Evolutionary conservation across 2,888 invertebrate species (phyloP).

Genomic region (Suillia variegata): DNA sequence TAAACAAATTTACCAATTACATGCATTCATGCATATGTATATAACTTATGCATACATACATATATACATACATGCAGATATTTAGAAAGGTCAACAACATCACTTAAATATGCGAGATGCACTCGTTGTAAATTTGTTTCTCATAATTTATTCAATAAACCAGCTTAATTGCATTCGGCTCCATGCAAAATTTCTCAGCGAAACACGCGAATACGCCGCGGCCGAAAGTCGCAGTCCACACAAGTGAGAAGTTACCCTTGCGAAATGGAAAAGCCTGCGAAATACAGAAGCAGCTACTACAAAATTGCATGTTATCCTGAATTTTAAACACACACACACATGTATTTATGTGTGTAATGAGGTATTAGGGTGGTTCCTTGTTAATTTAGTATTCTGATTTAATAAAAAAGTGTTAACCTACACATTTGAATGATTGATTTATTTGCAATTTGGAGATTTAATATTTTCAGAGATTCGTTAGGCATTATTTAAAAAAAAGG

Average conservation of each 20-base stretch:
- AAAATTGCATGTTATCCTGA: background rate
- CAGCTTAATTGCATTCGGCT: background rate
- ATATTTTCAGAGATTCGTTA: too few relatives aligned
- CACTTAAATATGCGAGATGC: too few relatives aligned
- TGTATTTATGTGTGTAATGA: conserved; percentile 31
- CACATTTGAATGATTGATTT: too few relatives aligned
- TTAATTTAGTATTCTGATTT: conserved; percentile 28
- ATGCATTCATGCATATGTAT: too few relatives aligned
- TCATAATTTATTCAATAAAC: background rate
- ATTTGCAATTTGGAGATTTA: too few relatives aligned
- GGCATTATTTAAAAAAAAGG: too few relatives aligned
- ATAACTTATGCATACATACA: too few relatives aligned
- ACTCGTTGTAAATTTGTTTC: background rate
- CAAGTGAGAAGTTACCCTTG: background rate
- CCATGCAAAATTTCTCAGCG: background rate
- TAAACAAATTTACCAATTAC: too few relatives aligned
- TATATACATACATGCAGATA: too few relatives aligned
- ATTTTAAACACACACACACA: background rate
- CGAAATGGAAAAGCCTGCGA: background rate
- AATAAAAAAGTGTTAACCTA: too few relatives aligned
- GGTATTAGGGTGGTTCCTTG: too few relatives aligned
- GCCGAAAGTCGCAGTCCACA: background rate
- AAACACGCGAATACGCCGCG: background rate
- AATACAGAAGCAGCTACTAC: background rate
- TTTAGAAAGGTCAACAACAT: too few relatives aligned